Conservation (phyloP, 2,797 vertebrate genomes). For the Haliaeetus vocifer region DNA sequence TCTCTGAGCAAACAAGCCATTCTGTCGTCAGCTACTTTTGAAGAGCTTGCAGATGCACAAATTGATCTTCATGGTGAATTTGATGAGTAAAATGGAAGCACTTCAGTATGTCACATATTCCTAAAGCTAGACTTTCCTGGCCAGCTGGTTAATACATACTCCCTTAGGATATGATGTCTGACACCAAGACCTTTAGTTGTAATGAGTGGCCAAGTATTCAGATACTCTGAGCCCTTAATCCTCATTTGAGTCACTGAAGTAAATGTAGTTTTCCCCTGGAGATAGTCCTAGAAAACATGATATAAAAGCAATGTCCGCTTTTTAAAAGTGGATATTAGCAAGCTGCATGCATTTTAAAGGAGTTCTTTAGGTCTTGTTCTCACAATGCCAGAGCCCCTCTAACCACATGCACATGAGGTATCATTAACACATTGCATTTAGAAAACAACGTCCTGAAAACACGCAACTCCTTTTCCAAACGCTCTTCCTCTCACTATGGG, state of each 20-base stretch:
- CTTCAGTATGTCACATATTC: slow-evolving; percentile 1
- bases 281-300: background rate
- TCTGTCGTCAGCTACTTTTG: slow-evolving; percentile 19
- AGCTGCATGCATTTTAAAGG: background rate
- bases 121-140: background rate
- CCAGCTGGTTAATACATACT: background rate
- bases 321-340: background rate
- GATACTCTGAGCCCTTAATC: background rate
- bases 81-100: background rate
- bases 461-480: background rate
- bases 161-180: background rate
- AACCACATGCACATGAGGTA: background rate
- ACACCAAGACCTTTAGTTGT: background rate
- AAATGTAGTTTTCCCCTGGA: background rate
- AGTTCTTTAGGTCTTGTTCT: background rate
- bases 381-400: background rate
- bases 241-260: background rate
- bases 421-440: background rate
- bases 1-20: background rate
- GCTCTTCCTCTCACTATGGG: background rate
- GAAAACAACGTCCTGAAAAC: background rate
- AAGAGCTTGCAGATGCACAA: slow-evolving; percentile 29
- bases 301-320: background rate
- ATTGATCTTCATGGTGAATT: background rate
- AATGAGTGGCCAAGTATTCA: background rate